A percentile compares a stretch with the other conserved stretches of the same genome.
Conservation (phyloP, 2,797 vertebrate genomes). For the Chaunax sp. region DNA sequence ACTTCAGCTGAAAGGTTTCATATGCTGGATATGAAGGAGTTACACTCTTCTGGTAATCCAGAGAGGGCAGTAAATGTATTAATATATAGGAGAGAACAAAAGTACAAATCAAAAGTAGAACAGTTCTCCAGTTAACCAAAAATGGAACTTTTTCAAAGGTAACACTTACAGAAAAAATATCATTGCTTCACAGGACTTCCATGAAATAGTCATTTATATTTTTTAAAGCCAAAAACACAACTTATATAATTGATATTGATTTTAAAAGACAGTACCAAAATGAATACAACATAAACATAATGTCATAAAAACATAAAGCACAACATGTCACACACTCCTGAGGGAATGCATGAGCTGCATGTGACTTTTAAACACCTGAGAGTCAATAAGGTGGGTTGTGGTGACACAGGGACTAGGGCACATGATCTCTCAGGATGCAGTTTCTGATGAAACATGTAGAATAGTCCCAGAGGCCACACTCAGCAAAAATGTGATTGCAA, state of each 20-base stretch:
- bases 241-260: neutral
- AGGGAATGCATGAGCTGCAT: constrained; percentile 51
- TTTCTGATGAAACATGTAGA: constrained; percentile 75
- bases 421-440: constrained; percentile 66
- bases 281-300: neutral
- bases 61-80: neutral
- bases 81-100: neutral
- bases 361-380: constrained; percentile 44
- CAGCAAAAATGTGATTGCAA: no score
- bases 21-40: neutral
- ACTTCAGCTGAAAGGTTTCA: neutral
- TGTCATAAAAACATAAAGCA: neutral
- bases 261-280: neutral
- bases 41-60: neutral
- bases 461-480: constrained; percentile 59
- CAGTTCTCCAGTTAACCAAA: neutral
- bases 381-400: constrained; percentile 41
- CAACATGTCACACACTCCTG: neutral
- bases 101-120: neutral
- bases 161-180: no score
- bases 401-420: constrained; percentile 53
- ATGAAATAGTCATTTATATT: no score
- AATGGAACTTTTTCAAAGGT: neutral
- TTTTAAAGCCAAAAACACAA: neutral
- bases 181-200: no score